A percentile compares a stretch with the other conserved stretches of the same genome.
phyloP scores from a whole-genome alignment of 2,797 vertebrate species.

The Darevskia mixta region DNA sequence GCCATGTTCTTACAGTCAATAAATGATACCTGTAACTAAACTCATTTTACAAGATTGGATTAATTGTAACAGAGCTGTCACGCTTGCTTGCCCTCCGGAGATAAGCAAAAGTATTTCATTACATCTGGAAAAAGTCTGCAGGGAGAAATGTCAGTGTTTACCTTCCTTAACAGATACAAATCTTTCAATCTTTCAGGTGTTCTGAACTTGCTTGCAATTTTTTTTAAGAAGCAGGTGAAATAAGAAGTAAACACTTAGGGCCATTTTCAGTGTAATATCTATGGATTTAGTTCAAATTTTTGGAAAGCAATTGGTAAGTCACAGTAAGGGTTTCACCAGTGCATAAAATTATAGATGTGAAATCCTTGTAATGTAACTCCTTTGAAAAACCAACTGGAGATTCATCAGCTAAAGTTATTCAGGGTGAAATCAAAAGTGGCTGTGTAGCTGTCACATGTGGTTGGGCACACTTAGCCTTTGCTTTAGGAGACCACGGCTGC shows the following conservation, averaged over 20 bases:
- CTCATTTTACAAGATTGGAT: constrained; percentile 24
- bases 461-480: background rate
- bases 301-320: background rate
- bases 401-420: background rate
- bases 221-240: background rate
- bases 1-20: background rate
- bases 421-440: background rate
- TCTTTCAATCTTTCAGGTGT: background rate
- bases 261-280: background rate
- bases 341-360: background rate
- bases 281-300: background rate
- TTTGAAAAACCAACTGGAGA: background rate
- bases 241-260: background rate
- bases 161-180: background rate
- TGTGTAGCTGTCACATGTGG: background rate
- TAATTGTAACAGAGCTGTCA: constrained; percentile 7
- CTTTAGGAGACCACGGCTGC: background rate
- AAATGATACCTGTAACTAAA: constrained; percentile 9
- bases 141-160: background rate
- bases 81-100: background rate
- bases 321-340: background rate
- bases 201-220: background rate
- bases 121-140: background rate
- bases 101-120: constrained; percentile 12
- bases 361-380: background rate